Conservation (phyloP, 2,888 invertebrate species). For the Blomia tropicalis region DNA sequence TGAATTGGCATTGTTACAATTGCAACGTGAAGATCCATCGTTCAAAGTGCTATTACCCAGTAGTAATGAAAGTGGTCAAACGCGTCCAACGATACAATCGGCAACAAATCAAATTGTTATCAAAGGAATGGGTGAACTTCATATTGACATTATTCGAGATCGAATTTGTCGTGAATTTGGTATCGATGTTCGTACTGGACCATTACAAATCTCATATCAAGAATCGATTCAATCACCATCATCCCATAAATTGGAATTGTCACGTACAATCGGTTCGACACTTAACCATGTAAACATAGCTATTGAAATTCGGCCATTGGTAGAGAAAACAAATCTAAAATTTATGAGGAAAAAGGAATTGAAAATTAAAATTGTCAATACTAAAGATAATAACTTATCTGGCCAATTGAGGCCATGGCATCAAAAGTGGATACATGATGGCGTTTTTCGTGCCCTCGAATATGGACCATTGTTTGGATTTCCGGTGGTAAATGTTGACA, state of each 20-base stretch:
- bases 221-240: conserved; percentile 47
- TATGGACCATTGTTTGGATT: conserved; percentile 73
- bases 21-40: conserved; percentile 82
- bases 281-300: conserved; percentile 47
- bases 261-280: conserved; percentile 48
- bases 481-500: conserved; percentile 59
- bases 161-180: conserved; percentile 72
- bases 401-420: conserved; percentile 48
- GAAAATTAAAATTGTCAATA: conserved; percentile 30
- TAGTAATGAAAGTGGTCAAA: neutral
- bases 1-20: conserved; percentile 59
- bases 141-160: conserved; percentile 80
- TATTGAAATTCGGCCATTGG: conserved; percentile 33
- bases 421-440: conserved; percentile 53
- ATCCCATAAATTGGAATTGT: conserved; percentile 40
- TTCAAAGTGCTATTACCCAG: conserved; percentile 45
- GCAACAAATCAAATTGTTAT: conserved; percentile 75
- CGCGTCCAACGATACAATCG: conserved; percentile 39
- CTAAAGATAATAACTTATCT: conserved; percentile 40
- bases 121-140: conserved; percentile 94
- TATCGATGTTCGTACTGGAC: conserved; percentile 74
- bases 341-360: conserved; percentile 15
- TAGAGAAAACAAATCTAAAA: conserved; percentile 5
- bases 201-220: conserved; percentile 76
- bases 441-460: conserved; percentile 50